phyloP scores from a whole-genome alignment of 2,888 invertebrate genomes.

The Drosophila acutilabella region DNA sequence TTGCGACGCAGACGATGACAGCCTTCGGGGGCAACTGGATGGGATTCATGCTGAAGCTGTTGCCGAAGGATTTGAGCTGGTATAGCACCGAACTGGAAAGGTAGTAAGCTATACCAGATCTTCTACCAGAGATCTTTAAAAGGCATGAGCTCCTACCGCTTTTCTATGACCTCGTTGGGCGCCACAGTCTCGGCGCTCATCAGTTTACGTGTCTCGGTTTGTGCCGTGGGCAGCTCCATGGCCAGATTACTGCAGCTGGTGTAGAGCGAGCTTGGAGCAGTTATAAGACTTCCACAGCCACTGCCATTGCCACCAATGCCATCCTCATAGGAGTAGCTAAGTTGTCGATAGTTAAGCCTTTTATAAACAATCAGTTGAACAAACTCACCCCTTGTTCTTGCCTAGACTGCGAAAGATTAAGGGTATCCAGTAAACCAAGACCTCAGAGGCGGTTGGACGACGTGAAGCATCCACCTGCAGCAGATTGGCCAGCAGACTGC shows the following conservation, averaged over 20 bases:
- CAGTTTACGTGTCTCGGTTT: constrained; percentile 82
- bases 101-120: too few relatives aligned
- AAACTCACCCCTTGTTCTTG: constrained; percentile 83
- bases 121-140: too few relatives aligned
- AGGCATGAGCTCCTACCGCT: constrained; percentile 63
- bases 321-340: constrained; percentile 82
- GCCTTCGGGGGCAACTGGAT: constrained; percentile 87
- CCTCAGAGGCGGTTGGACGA: constrained; percentile 88
- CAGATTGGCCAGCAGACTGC: constrained; percentile 87
- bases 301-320: constrained; percentile 59
- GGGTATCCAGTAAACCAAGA: constrained; percentile 86
- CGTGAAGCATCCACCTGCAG: constrained; percentile 87
- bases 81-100: constrained; percentile 86
- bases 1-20: constrained; percentile 86
- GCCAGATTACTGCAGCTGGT: constrained; percentile 56
- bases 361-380: too few relatives aligned
- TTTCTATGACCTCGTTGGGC: constrained; percentile 81
- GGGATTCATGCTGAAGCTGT: constrained; percentile 86
- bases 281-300: constrained; percentile 51
- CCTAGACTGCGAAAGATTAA: constrained; percentile 85
- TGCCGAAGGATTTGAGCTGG: constrained; percentile 86
- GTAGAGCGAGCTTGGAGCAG: constrained; percentile 34
- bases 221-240: constrained; percentile 78
- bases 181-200: constrained; percentile 83
- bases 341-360: neutral